These are phyloP conservation scores for Gorsachius magnificus DNA, from an alignment of 2,797 vertebrate genomes.

Conservation along the genomic window DNA sequence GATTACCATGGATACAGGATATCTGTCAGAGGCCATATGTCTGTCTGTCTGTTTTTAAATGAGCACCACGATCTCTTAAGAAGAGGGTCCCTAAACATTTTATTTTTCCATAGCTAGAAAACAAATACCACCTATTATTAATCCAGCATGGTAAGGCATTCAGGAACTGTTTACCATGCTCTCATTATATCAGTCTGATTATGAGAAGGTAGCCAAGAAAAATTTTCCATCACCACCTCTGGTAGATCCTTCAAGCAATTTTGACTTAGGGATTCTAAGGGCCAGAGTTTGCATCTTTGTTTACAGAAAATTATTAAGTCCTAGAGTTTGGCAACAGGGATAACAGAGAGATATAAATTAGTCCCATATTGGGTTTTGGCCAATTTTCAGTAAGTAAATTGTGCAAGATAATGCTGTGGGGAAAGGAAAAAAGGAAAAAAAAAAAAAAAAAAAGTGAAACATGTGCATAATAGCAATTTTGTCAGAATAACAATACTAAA, in stretches of 20 bases:
- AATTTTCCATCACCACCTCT: not conserved
- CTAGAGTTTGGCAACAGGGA: not conserved
- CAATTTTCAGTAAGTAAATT: not conserved
- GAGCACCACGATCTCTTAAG: not conserved
- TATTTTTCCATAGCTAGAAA: not conserved
- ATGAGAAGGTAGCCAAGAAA: not conserved
- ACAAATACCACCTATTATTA: not conserved
- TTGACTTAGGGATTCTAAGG: not conserved
- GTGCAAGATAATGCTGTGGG: not conserved
- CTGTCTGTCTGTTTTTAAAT: not conserved
- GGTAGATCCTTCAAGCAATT: not conserved
- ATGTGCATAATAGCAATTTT: not conserved
- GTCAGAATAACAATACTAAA: not conserved
- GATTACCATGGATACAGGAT: not conserved
- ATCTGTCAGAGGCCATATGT: not conserved
- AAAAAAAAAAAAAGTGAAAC: not conserved
- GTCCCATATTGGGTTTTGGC: not conserved
- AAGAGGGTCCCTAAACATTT: not conserved
- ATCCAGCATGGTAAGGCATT: not conserved
- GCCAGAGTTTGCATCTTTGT: not conserved
- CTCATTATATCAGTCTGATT: not conserved
- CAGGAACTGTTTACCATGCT: not conserved
- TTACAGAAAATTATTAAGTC: not conserved
- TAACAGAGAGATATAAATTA: not conserved
- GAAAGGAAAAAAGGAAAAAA: not conserved